Evolutionary conservation across 1,140 invertebrate species (phyloP), one percentile per base, ranked within the genome.

Genomic region (Araneus ventricosus): DNA sequence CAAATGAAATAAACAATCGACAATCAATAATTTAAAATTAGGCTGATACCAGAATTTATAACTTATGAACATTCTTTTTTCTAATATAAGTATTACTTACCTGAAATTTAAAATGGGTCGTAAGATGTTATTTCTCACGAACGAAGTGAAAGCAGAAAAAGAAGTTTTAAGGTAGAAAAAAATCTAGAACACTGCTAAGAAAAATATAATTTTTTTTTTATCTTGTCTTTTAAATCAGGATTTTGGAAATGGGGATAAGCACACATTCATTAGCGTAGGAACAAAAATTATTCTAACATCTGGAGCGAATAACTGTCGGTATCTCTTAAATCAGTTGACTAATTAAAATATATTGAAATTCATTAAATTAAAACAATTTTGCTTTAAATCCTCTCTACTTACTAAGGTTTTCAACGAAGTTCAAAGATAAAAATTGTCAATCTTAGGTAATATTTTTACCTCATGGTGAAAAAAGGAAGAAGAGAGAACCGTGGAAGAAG

Each of bases 271-370:
- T 75, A 37, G 34, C 10, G 10, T 75, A 75, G 59, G 59, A 63
- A 63, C 59, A n/a, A 63, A 63, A 75, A 34, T 75, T 75, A 4
- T 22, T 37, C 27, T 37, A 34, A 37, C 34, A 75, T 34, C 70
- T 75, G 70, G 70, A 75, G 4, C 20, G 20, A 75, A 70, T 52
- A 75, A 20, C 4, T 37, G 20, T 75, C 14, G 14, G 70, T 75
- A 75, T 37, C 70, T 20, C 20, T 75, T 75, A 34, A 34, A 75
- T 75, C 70, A 75, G 27, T 20, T 20, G 30, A 34, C 70, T 75
- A 75, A 84, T 84, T 84, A 84, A 84, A 52, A 34, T 45, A 30
- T 84, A 84, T 84, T 84, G 24, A 84, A 84, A 41, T 84, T 84
- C 82, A 84, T 84, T 84, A 84, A 84, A 52, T 84, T 84, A 27